A percentile compares a stretch with the other conserved stretches of the same genome.
Evolutionary conservation across 2,888 invertebrate species (phyloP).

Genomic region (Drosophila pseudotalamancana): DNA sequence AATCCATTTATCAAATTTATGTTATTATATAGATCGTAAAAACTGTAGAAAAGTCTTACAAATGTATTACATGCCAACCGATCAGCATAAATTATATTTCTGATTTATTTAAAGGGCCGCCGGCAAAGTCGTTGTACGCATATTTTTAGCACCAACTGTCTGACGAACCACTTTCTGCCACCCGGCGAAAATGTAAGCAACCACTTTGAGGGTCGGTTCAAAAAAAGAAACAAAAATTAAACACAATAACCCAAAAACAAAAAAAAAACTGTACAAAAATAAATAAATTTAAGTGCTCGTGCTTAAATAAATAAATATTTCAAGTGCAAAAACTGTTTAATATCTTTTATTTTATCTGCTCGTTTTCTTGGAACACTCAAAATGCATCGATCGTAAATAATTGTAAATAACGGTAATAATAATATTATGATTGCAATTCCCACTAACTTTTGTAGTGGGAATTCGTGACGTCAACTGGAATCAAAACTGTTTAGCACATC

Average conservation of each 20-base stretch:
- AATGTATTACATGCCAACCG: conserved; percentile 29
- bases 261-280: conserved; percentile 14
- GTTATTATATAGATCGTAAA: conserved; percentile 20
- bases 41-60: conserved; percentile 26
- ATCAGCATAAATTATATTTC: conserved; percentile 49
- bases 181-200: background rate
- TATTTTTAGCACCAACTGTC: conserved; percentile 19
- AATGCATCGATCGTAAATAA: conserved; percentile 58
- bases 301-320: conserved; percentile 36
- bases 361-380: conserved; percentile 39
- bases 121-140: conserved; percentile 30
- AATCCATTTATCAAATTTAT: conserved; percentile 58
- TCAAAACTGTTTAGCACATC: background rate
- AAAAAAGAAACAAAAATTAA: conserved; percentile 8
- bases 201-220: conserved; percentile 40
- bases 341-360: conserved; percentile 44
- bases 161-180: background rate
- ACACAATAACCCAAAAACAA: background rate
- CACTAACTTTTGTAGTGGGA: background rate
- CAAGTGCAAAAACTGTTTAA: conserved; percentile 34
- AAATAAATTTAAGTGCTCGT: conserved; percentile 20
- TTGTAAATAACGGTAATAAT: conserved; percentile 51
- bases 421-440: conserved; percentile 54
- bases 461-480: conserved; percentile 39
- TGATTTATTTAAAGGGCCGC: conserved; percentile 31